Percentiles rank a stretch among this genome's conserved stretches.
Evolutionary conservation across 2,113 vertebrate genomes (phyloP).

Genomic region (Pelusios castaneus): DNA sequence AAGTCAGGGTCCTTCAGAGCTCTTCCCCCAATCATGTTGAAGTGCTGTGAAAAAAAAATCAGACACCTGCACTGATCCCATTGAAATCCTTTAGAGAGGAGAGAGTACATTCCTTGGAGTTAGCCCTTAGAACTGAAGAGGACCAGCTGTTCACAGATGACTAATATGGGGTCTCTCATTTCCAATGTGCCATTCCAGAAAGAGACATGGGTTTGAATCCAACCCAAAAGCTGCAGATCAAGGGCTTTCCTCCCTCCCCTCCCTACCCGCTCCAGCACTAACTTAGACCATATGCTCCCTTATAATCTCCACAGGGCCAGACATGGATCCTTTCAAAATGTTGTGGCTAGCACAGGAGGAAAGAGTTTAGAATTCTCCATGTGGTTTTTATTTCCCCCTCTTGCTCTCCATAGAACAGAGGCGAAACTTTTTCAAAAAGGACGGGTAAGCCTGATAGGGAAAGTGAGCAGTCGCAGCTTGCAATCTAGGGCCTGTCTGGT

Average conservation of each 20-base stretch:
- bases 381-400: not conserved
- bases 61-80: not conserved
- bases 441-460: not conserved
- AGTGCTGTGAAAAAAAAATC: no score
- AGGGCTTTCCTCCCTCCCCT: not conserved
- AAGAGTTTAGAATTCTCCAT: not conserved
- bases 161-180: not conserved
- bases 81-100: not conserved
- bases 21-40: fast-evolving
- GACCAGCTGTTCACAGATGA: slow-evolving; percentile 14
- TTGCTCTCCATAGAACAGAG: not conserved
- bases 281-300: not conserved
- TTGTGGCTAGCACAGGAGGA: not conserved
- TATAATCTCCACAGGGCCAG: not conserved
- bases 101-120: not conserved
- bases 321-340: not conserved
- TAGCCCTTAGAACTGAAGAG: not conserved
- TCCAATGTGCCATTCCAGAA: not conserved
- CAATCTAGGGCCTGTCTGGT: not conserved
- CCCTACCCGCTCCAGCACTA: not conserved
- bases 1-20: not conserved
- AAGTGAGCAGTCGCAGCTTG: not conserved
- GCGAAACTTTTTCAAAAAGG: not conserved
- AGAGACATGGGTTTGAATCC: slow-evolving; percentile 26
- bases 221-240: slow-evolving; percentile 25